Evolutionary conservation across 2,888 invertebrate species (phyloP).

Genomic region (Drosophila ustulata): DNA sequence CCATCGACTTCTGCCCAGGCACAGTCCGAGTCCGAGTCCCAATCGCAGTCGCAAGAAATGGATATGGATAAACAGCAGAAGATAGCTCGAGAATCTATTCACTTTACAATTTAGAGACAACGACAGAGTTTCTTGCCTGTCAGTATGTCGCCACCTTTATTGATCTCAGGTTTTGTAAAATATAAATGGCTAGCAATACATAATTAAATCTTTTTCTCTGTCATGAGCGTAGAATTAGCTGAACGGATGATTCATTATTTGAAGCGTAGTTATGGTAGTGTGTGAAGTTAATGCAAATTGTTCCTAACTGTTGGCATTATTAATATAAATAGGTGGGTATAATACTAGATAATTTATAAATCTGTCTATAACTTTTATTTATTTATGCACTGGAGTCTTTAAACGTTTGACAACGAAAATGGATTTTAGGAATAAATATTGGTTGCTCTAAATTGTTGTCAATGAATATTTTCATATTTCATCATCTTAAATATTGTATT

Average conservation of each 20-base stretch:
- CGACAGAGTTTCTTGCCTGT: neutral
- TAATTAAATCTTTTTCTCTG: neutral
- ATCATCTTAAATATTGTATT: no score
- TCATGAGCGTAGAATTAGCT: neutral
- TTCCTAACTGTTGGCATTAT: neutral
- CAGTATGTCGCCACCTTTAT: neutral
- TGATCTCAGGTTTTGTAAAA: neutral
- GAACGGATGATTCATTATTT: neutral
- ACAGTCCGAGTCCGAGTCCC: neutral
- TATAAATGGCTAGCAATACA: neutral
- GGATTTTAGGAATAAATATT: no score
- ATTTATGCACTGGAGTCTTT: no score
- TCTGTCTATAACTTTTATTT: neutral
- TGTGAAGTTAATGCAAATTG: neutral
- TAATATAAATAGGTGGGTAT: neutral
- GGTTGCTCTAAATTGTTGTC: no score
- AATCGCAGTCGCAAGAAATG: neutral
- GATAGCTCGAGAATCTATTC: neutral
- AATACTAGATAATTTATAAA: neutral
- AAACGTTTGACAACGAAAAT: no score
- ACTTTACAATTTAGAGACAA: neutral
- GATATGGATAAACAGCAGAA: neutral
- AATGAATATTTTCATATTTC: no score
- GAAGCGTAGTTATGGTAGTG: neutral
- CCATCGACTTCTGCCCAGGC: conserved; percentile 3